These are phyloP conservation scores for Mola mola DNA, from an alignment of 2,113 vertebrate genomes.

Conservation along the genomic window DNA sequence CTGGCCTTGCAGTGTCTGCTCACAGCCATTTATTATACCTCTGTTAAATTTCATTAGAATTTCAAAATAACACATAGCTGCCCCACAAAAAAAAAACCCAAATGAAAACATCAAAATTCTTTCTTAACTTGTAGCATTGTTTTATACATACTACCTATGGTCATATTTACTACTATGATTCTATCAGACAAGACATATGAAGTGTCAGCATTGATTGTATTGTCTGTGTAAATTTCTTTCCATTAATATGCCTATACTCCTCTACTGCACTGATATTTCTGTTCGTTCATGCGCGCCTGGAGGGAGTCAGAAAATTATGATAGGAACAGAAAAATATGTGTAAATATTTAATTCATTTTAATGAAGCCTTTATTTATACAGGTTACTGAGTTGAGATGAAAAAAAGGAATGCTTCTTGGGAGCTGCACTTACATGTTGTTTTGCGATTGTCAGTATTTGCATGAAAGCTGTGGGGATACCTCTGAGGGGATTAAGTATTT, in stretches of 20 bases:
- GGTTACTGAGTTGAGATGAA: slow-evolving; percentile 41
- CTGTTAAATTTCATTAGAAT: slow-evolving; percentile 27
- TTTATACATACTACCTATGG: slow-evolving; percentile 51
- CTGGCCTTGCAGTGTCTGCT: slow-evolving; percentile 40
- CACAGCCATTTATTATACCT: slow-evolving; percentile 37
- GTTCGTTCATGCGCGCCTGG: slow-evolving; percentile 31
- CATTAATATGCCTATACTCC: slow-evolving; percentile 32
- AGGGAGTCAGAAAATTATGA: slow-evolving; percentile 35
- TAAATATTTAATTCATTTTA: slow-evolving; percentile 26
- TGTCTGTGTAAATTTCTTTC: slow-evolving; percentile 46
- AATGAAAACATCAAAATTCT: slow-evolving; percentile 8
- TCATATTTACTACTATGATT: slow-evolving; percentile 39
- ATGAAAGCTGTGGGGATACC: slow-evolving; percentile 54
- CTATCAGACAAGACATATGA: slow-evolving; percentile 37
- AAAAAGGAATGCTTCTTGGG: slow-evolving; percentile 36
- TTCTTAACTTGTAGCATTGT: slow-evolving; percentile 62
- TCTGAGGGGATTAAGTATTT: slow-evolving; percentile 23
- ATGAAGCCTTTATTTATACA: slow-evolving; percentile 43
- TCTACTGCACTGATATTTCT: slow-evolving; percentile 36
- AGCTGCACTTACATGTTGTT: slow-evolving; percentile 45
- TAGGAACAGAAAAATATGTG: slow-evolving; percentile 44
- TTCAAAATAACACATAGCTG: slow-evolving; percentile 29
- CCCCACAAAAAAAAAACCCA: slow-evolving; percentile 31
- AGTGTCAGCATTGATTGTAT: slow-evolving; percentile 58
- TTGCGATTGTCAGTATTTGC: slow-evolving; percentile 61